phyloP scores from a whole-genome alignment of 2,888 invertebrate genomes.

The Helicoverpa assulta region DNA sequence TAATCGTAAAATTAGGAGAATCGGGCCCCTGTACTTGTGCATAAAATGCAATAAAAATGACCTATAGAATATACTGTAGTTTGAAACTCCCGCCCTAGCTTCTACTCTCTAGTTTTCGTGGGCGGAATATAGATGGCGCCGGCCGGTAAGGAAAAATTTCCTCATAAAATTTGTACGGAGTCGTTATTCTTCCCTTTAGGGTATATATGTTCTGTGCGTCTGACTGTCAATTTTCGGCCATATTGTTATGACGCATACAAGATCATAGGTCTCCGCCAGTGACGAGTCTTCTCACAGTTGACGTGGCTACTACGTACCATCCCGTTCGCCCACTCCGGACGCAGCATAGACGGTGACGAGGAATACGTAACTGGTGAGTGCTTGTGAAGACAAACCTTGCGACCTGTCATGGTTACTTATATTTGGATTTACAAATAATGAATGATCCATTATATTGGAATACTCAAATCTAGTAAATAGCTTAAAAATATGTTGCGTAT shows the following conservation, averaged over 20 bases:
- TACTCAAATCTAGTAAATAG: slow-evolving; percentile 70
- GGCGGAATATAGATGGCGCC: no score
- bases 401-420: slow-evolving; percentile 88
- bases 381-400: slow-evolving; percentile 90
- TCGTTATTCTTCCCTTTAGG: no score
- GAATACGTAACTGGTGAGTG: slow-evolving; percentile 98
- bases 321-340: slow-evolving; percentile 97
- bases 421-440: slow-evolving; percentile 84
- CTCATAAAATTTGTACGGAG: no score
- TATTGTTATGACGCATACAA: slow-evolving; percentile 94
- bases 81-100: no score
- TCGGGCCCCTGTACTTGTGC: no score
- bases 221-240: slow-evolving; percentile 90
- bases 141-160: no score
- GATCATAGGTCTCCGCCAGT: slow-evolving; percentile 94
- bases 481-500: slow-evolving; percentile 79
- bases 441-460: slow-evolving; percentile 77
- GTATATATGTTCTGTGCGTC: no score
- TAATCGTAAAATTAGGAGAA: no score
- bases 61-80: no score
- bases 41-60: no score
- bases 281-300: slow-evolving; percentile 96
- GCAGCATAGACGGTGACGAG: slow-evolving; percentile 98
- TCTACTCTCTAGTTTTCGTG: no score
- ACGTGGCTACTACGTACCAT: slow-evolving; percentile 98